Percentiles rank a stretch among this genome's conserved stretches.
These are phyloP conservation scores for Muscicapa adusta DNA, from an alignment of 2,113 vertebrate species.

Conservation along the genomic window DNA sequence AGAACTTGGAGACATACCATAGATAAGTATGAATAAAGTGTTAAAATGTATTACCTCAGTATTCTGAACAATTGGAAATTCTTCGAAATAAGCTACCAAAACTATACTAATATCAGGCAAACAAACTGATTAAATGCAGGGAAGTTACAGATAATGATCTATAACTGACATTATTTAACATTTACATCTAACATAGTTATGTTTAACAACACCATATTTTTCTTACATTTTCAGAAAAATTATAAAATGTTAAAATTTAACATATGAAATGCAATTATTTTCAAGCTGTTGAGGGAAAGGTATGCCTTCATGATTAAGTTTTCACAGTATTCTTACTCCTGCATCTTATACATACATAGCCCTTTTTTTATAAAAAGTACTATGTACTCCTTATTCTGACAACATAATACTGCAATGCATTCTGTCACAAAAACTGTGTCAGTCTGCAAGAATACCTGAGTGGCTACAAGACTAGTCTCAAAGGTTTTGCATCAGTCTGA, in stretches of 20 bases:
- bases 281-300: not conserved
- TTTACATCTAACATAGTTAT: not conserved
- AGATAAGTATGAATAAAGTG: not conserved
- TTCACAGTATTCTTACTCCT: not conserved
- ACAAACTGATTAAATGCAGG: not conserved
- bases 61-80: not conserved
- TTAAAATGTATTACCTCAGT: not conserved
- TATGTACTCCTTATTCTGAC: not conserved
- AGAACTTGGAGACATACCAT: not conserved
- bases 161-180: not conserved
- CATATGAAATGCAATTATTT: not conserved
- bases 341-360: not conserved
- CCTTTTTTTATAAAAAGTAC: not conserved
- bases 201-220: not conserved
- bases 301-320: not conserved
- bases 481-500: not conserved
- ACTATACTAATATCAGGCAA: not conserved
- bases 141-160: not conserved
- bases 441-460: not conserved
- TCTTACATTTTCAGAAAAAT: not conserved
- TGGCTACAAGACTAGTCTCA: not conserved
- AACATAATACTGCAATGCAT: not conserved
- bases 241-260: not conserved
- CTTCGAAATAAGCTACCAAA: not conserved
- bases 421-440: not conserved